Percentiles rank a stretch among this genome's conserved stretches.
Conservation (phyloP, 2,888 invertebrate genomes). For the Noctuana brunneofusca region DNA sequence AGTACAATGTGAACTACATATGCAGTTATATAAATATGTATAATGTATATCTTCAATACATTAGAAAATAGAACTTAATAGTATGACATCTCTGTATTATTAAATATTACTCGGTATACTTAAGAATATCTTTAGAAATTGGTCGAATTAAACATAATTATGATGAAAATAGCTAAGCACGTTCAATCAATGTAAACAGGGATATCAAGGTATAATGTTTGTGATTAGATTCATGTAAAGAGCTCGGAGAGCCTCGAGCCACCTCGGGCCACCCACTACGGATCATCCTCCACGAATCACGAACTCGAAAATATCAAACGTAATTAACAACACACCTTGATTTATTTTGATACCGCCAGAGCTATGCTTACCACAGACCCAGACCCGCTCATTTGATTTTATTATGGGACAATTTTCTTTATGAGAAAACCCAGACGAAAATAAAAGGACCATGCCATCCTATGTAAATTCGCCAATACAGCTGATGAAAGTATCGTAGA, state of each 20-base stretch:
- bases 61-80: background rate
- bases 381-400: background rate
- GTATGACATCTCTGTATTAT: background rate
- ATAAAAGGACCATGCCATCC: background rate
- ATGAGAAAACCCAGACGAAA: background rate
- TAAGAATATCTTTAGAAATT: background rate
- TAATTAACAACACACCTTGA: slow-evolving; percentile 20
- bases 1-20: too few species aligned
- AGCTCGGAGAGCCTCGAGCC: background rate
- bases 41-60: too few species aligned
- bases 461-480: too few species aligned
- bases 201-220: slow-evolving; percentile 21
- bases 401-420: background rate
- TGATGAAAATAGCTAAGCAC: slow-evolving; percentile 3
- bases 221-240: slow-evolving; percentile 20
- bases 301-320: background rate
- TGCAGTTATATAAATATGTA: too few species aligned
- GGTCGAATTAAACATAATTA: slow-evolving; percentile 3
- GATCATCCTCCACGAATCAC: slow-evolving; percentile 4
- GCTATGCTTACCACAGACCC: background rate
- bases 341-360: slow-evolving; percentile 10
- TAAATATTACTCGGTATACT: background rate
- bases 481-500: too few species aligned
- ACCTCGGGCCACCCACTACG: slow-evolving; percentile 24
- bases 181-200: slow-evolving; percentile 9